A percentile compares a stretch with the other conserved stretches of the same genome.
Conservation (phyloP, 2,113 vertebrate species). For the Saccopteryx leptura region DNA sequence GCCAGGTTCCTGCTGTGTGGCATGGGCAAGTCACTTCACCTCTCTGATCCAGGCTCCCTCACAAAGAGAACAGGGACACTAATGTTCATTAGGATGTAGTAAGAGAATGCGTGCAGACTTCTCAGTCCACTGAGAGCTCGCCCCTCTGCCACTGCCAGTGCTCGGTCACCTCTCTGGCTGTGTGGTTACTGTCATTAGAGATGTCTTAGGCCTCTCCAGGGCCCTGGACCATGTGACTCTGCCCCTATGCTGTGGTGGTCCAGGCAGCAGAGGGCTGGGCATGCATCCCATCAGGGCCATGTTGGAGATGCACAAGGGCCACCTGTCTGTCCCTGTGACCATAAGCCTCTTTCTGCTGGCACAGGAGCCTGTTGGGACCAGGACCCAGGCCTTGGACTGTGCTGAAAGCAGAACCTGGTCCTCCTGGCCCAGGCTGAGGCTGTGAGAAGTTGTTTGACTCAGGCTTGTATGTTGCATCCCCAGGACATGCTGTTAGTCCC, state of each 20-base stretch:
- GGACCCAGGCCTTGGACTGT: neutral
- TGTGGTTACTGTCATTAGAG: neutral
- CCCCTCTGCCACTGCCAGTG: fast-evolving
- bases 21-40: neutral
- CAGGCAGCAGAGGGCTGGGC: neutral
- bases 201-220: neutral
- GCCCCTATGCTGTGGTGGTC: neutral
- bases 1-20: neutral
- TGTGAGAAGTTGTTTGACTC: neutral
- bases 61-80: neutral
- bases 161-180: fast-evolving
- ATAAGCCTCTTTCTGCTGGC: neutral
- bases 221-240: neutral
- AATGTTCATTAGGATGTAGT: neutral
- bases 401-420: neutral
- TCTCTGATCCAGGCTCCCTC: neutral
- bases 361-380: neutral
- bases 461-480: neutral
- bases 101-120: fast-evolving
- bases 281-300: neutral
- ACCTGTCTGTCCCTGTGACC: no score
- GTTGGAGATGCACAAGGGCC: neutral
- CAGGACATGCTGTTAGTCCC: neutral
- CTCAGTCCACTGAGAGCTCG: fast-evolving
- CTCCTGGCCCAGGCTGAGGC: neutral